Percentiles rank a stretch among this genome's conserved stretches.
These are phyloP conservation scores for Lucinisca nassula DNA, from an alignment of 2,888 invertebrate species.

Conservation along the genomic window DNA sequence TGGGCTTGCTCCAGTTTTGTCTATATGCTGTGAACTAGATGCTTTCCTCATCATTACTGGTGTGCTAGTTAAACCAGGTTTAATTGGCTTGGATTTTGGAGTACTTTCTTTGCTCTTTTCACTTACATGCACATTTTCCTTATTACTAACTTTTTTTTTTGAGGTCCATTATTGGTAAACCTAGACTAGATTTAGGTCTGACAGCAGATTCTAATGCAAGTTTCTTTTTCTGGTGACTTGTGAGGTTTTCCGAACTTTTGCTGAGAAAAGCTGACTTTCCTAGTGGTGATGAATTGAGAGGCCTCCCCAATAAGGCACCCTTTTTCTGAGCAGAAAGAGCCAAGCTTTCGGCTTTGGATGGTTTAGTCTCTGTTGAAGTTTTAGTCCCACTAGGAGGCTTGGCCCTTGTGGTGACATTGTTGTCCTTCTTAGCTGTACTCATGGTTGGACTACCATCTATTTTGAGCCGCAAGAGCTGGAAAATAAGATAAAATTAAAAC, in stretches of 20 bases:
- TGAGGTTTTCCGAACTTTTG: slow-evolving; percentile 86
- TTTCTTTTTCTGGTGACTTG: slow-evolving; percentile 81
- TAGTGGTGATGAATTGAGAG: slow-evolving; percentile 68
- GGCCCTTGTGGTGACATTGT: slow-evolving; percentile 37
- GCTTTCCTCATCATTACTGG: slow-evolving; percentile 83
- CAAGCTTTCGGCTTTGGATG: slow-evolving; percentile 81
- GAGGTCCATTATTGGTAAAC: slow-evolving; percentile 63
- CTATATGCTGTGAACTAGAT: slow-evolving; percentile 86
- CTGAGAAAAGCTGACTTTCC: slow-evolving; percentile 83
- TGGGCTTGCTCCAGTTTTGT: slow-evolving; percentile 73
- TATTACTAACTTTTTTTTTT: slow-evolving; percentile 77
- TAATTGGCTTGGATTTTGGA: slow-evolving; percentile 78
- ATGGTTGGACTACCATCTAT: slow-evolving; percentile 31
- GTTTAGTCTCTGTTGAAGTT: slow-evolving; percentile 72
- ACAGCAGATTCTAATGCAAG: slow-evolving; percentile 68
- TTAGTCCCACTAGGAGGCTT: slow-evolving; percentile 56
- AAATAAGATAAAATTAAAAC: slow-evolving; percentile 5
- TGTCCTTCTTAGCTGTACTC: slow-evolving; percentile 57
- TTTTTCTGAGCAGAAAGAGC: slow-evolving; percentile 66
- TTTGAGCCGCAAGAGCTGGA: slow-evolving; percentile 60
- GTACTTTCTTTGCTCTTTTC: slow-evolving; percentile 78
- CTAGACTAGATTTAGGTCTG: slow-evolving; percentile 75
- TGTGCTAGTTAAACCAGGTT: slow-evolving; percentile 67
- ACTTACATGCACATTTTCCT: slow-evolving; percentile 77
- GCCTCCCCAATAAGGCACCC: slow-evolving; percentile 62